Evolutionary conservation across 2,888 invertebrate species (phyloP).

Genomic region (Bugula neritina): DNA sequence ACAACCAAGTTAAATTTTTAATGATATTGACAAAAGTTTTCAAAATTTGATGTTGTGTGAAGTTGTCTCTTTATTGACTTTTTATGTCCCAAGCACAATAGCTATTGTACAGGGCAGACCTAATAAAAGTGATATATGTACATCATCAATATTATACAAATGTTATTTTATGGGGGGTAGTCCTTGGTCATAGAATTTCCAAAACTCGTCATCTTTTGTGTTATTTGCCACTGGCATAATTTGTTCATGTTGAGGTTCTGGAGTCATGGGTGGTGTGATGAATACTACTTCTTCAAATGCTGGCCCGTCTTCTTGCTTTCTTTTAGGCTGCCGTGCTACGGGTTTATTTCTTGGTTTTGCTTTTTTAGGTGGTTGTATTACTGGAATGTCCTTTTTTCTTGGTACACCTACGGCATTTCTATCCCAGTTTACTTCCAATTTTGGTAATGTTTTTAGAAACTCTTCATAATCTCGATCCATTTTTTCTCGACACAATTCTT

Average conservation of each 20-base stretch:
- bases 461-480: conserved; percentile 27
- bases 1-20: no score
- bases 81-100: no score
- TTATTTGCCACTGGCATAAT: not conserved
- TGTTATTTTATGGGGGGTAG: conserved; percentile 19
- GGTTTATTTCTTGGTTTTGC: not conserved
- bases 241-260: not conserved
- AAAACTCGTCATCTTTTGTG: conserved; percentile 23
- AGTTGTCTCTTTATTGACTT: no score
- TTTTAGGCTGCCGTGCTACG: not conserved
- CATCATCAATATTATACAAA: not conserved
- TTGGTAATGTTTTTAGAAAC: conserved; percentile 17
- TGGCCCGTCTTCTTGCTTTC: not conserved
- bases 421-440: conserved; percentile 15
- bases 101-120: no score
- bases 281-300: conserved; percentile 25
- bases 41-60: no score
- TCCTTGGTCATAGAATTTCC: conserved; percentile 25
- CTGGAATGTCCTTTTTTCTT: not conserved
- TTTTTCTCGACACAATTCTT: conserved; percentile 9
- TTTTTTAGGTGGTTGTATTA: not conserved
- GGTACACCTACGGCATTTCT: not conserved
- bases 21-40: no score
- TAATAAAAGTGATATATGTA: no score
- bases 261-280: conserved; percentile 15